Conservation (phyloP, 2,888 invertebrate genomes). For the Stomorhina lunata region DNA sequence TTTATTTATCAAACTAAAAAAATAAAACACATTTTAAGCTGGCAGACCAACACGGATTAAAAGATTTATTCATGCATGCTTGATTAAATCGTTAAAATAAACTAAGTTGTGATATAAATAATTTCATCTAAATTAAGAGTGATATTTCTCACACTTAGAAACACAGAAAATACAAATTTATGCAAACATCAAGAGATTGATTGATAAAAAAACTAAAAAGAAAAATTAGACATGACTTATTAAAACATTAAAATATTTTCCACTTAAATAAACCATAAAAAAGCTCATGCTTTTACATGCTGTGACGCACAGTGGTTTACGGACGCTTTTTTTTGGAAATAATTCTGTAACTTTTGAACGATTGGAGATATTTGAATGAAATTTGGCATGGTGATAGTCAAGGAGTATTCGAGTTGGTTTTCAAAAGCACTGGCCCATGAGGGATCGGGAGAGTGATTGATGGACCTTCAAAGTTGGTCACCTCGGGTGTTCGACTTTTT, state of each 20-base stretch:
- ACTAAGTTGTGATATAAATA: background rate
- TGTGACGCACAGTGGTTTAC: too few relatives aligned
- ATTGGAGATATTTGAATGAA: too few relatives aligned
- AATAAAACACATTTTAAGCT: background rate
- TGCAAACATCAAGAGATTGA: background rate
- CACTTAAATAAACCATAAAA: too few relatives aligned
- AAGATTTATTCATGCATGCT: background rate
- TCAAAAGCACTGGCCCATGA: too few relatives aligned
- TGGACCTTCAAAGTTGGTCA: too few relatives aligned
- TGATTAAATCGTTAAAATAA: conserved; percentile 15
- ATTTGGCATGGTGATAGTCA: too few relatives aligned
- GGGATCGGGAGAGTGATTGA: too few relatives aligned
- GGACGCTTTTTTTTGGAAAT: too few relatives aligned
- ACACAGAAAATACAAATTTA: conserved; percentile 16
- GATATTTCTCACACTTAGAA: conserved; percentile 9
- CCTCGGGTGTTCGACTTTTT: too few relatives aligned
- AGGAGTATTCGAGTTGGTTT: too few relatives aligned
- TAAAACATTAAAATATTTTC: conserved; percentile 7
- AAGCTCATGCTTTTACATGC: too few relatives aligned
- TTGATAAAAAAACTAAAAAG: background rate
- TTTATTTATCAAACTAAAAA: conserved; percentile 34
- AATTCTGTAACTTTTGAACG: too few relatives aligned
- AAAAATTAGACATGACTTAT: background rate
- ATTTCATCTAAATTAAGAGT: conserved; percentile 23
- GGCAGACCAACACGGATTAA: background rate